Evolutionary conservation across 2,797 vertebrate genomes (phyloP).

Genomic region (Salmo trutta): DNA sequence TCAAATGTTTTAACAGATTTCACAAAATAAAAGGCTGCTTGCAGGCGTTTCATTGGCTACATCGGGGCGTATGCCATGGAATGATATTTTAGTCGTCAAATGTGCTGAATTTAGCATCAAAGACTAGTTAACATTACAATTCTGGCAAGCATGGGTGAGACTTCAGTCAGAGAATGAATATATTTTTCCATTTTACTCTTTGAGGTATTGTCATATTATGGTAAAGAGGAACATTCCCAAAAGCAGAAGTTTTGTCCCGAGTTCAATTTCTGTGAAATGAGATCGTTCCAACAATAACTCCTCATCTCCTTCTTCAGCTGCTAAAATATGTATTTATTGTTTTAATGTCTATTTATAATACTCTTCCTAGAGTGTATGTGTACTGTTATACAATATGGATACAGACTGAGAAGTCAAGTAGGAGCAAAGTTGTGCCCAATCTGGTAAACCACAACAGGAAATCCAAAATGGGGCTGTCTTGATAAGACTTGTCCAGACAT

Average conservation of each 20-base stretch:
- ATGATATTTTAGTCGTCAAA: not conserved
- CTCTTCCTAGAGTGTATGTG: not conserved
- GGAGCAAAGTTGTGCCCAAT: not conserved
- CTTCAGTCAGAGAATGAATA: not conserved
- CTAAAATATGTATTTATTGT: not conserved
- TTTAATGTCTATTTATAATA: not conserved
- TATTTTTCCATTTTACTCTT: not conserved
- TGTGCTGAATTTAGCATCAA: not conserved
- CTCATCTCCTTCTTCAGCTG: not conserved
- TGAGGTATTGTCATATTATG: not conserved
- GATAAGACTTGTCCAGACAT: constrained; percentile 21
- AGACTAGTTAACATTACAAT: not conserved
- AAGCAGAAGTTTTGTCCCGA: not conserved
- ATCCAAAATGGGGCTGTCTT: constrained; percentile 42
- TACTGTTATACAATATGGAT: no score
- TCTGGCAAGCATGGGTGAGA: not conserved
- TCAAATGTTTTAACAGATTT: not conserved
- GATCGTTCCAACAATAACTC: not conserved
- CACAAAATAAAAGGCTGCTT: not conserved
- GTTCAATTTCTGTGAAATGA: not conserved
- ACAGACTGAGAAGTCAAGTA: no score
- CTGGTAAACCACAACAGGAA: constrained; percentile 35
- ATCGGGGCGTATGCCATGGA: not conserved
- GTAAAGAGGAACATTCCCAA: not conserved
- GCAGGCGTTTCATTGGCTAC: not conserved